Evolutionary conservation across 2,888 invertebrate genomes (phyloP).

Genomic region (Trachelus iudaicus): DNA sequence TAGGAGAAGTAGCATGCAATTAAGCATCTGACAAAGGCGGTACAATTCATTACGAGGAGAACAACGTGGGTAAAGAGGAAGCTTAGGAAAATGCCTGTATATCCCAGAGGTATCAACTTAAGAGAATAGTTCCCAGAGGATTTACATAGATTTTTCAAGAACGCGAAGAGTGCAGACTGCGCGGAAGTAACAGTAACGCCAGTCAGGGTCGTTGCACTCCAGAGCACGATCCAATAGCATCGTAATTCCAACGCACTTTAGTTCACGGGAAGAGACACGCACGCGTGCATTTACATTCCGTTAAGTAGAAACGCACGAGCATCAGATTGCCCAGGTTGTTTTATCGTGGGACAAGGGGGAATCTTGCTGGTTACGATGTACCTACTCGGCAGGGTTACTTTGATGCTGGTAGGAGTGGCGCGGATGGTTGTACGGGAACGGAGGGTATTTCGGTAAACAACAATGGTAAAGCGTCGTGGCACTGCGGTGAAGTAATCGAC

Average conservation of each 20-base stretch:
- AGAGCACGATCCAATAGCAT: too few species aligned
- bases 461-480: constrained; percentile 30
- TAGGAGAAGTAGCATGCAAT: not conserved
- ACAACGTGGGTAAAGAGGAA: not conserved
- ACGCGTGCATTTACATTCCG: too few species aligned
- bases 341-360: not conserved
- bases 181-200: not conserved
- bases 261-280: too few species aligned
- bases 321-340: not conserved
- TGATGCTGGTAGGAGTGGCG: not conserved
- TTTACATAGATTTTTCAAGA: not conserved
- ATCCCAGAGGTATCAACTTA: not conserved
- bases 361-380: not conserved
- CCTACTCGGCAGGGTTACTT: not conserved
- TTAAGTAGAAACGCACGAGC: not conserved
- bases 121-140: not conserved
- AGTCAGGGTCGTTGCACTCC: not conserved
- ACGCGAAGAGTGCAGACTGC: not conserved
- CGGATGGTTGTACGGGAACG: constrained; percentile 17
- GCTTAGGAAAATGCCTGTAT: not conserved
- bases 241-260: too few species aligned
- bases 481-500: constrained; percentile 40
- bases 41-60: not conserved
- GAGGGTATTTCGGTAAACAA: constrained; percentile 29
- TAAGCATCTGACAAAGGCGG: not conserved